Base-by-base conservation (phyloP, 2,888 invertebrate genomes). In the Quadroppia sp. region DNA sequence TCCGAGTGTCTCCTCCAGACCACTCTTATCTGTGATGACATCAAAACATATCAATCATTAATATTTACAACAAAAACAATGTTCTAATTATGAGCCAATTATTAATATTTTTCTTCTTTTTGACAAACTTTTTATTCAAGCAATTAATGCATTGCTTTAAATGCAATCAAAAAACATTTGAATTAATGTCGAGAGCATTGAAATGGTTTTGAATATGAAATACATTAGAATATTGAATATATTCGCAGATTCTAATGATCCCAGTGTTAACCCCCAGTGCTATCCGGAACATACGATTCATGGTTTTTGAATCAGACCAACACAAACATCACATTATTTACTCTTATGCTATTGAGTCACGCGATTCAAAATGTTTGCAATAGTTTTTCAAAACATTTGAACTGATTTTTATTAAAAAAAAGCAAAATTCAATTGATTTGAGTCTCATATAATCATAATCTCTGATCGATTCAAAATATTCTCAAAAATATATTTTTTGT, bases 1-100 rank as follows among this genome's bases (percentile, higher is more conserved):
- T n/a, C 77, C 75, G 69, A 77, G 71, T 56, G 76, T 76, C 30
- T 69, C 69, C 28, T 69, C 69, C 69, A 69, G 69, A 45, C 69
- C 69, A 69, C 69, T 69, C 69, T 69, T 69, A 69, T 69, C 69
- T 69, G 17, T 69, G 2, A 11, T 15, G 6, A 32, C n/a, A 64
- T 11, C 9, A 36, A 64, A 64, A 64, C 36, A 13, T 64, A 64
- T 64, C 61, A 64, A 36, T 64, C 36, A 36, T 64, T 6, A 36
- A 36, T 13, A 64, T n/a, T 7, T 1, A 64, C 17, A 64, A 64
- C 20, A 32, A 64, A 32, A 64, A n/a, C n/a, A 64, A 36, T 36
- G 61, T 20, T 64, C 61, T 32, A 15, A 36, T 20, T 64, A 64
- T 64, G 25, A 64, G 36, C 3, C 36, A 64, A 64, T 64, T 64